These are phyloP conservation scores for Papilio machaon DNA, from an alignment of 1,140 invertebrate genomes.

Conservation along the genomic window DNA sequence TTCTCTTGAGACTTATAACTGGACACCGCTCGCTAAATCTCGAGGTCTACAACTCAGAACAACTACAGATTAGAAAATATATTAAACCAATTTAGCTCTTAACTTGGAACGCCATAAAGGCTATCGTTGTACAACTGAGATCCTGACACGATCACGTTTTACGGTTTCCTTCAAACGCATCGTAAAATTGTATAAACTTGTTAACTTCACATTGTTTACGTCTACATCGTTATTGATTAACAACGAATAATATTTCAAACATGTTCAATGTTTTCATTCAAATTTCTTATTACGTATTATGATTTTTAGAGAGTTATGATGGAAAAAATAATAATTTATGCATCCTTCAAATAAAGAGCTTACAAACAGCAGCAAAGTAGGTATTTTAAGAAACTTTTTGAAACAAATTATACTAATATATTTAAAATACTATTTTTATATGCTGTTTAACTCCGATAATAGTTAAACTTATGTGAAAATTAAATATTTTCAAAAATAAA, in stretches of 20 bases:
- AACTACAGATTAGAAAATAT: not conserved
- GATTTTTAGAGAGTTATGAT: not conserved
- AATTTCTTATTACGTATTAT: slow-evolving; percentile 17
- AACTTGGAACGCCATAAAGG: not conserved
- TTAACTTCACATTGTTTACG: slow-evolving; percentile 14
- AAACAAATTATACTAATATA: not conserved
- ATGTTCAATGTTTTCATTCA: slow-evolving; percentile 5
- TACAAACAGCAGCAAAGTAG: not conserved
- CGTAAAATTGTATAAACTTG: slow-evolving; percentile 18
- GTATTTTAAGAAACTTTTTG: not conserved
- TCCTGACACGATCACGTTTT: not conserved
- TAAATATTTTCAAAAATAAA: no score
- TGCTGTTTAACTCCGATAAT: no score
- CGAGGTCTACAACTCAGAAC: slow-evolving; percentile 26
- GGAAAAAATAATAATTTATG: not conserved
- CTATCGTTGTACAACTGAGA: not conserved
- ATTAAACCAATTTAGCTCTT: not conserved
- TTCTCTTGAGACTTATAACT: slow-evolving; percentile 24
- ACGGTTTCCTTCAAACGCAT: slow-evolving; percentile 14
- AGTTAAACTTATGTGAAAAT: no score
- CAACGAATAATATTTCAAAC: slow-evolving; percentile 10
- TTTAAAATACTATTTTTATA: no score
- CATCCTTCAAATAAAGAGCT: not conserved
- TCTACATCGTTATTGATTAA: slow-evolving; percentile 17
- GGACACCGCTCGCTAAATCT: slow-evolving; percentile 24